Conservation (phyloP, 2,888 invertebrate species). For the Cataglyphis albicans region DNA sequence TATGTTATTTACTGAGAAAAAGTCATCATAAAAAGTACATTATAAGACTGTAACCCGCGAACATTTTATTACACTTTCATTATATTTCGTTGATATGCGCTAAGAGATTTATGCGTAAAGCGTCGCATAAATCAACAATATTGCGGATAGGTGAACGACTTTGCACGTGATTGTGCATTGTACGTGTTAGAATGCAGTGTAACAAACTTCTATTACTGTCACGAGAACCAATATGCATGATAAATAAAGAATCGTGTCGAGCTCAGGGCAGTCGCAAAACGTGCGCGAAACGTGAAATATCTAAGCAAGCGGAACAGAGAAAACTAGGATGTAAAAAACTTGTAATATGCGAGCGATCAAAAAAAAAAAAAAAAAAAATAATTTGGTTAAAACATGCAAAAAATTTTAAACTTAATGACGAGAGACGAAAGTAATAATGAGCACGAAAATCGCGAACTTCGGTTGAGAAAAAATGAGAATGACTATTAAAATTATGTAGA, state of each 20-base stretch:
- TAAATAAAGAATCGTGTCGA: slow-evolving; percentile 63
- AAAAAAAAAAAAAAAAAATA: slow-evolving; percentile 50
- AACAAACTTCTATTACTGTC: background rate
- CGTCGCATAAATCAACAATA: background rate
- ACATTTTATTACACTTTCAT: background rate
- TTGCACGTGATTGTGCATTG: background rate
- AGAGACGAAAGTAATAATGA: background rate
- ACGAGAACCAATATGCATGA: slow-evolving; percentile 39
- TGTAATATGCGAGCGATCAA: slow-evolving; percentile 25
- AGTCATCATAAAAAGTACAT: no score
- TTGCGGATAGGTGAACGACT: background rate
- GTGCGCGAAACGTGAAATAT: slow-evolving; percentile 35
- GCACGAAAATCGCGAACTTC: background rate
- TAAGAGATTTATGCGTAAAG: slow-evolving; percentile 11
- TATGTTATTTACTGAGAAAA: background rate
- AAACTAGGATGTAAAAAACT: background rate
- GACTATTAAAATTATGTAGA: background rate
- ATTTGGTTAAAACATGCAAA: slow-evolving; percentile 43
- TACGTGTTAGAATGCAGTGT: background rate
- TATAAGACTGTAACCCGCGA: background rate
- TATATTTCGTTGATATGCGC: background rate
- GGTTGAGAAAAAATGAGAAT: background rate
- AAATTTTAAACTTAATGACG: slow-evolving; percentile 38
- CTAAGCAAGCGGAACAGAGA: slow-evolving; percentile 29
- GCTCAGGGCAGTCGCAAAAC: slow-evolving; percentile 13